These are phyloP conservation scores for Germaria angustata DNA, from an alignment of 2,888 invertebrate species.

Conservation along the genomic window DNA sequence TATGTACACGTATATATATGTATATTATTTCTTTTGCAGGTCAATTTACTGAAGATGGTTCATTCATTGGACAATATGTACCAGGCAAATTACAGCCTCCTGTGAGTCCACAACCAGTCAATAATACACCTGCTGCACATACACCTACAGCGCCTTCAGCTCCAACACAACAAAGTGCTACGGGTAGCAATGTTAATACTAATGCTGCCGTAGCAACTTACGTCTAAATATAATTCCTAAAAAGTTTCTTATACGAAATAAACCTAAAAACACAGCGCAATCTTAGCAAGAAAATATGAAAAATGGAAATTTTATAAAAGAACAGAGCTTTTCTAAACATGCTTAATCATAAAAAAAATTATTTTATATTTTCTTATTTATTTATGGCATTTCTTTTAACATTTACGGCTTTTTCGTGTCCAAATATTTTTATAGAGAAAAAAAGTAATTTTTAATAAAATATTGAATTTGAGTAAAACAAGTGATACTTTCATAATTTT, in stretches of 20 bases:
- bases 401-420: slow-evolving; percentile 35
- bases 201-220: slow-evolving; percentile 83
- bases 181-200: slow-evolving; percentile 66
- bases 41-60: slow-evolving; percentile 97
- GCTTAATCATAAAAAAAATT: slow-evolving; percentile 43
- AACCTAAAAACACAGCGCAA: slow-evolving; percentile 55
- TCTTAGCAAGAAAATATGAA: slow-evolving; percentile 31
- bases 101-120: slow-evolving; percentile 80
- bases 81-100: slow-evolving; percentile 87
- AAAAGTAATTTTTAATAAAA: slow-evolving; percentile 28
- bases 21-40: slow-evolving; percentile 71
- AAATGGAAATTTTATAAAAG: slow-evolving; percentile 62
- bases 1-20: too few species aligned
- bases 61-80: slow-evolving; percentile 98
- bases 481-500: slow-evolving; percentile 32
- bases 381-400: background rate
- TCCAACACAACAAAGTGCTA: slow-evolving; percentile 77
- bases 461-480: background rate
- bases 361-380: slow-evolving; percentile 1
- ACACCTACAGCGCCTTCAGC: slow-evolving; percentile 79
- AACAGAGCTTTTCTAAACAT: slow-evolving; percentile 48
- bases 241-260: slow-evolving; percentile 56
- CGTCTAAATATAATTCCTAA: slow-evolving; percentile 80
- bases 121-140: slow-evolving; percentile 73
- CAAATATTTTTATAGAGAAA: slow-evolving; percentile 4